Evolutionary conservation across 1,140 invertebrate genomes (phyloP).

Genomic region (Euborellia annulipes): DNA sequence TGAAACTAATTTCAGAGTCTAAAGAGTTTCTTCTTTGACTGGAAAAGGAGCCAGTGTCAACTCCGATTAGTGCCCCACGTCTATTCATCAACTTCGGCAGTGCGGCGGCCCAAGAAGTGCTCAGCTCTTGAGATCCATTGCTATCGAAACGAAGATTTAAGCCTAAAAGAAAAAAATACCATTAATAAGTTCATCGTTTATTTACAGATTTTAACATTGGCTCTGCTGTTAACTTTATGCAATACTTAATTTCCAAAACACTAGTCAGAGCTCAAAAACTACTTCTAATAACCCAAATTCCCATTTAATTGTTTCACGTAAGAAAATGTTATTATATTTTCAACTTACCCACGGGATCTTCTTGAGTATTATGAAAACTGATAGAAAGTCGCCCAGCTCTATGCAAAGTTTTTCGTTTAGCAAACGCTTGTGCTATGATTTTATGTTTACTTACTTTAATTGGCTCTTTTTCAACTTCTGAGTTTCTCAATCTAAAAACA

Average conservation of each 20-base stretch:
- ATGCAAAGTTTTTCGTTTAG: constrained; percentile 70
- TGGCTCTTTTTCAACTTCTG: constrained; percentile 50
- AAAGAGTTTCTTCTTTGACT: constrained; percentile 41
- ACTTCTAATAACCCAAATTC: too few species aligned
- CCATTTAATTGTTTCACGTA: too few species aligned
- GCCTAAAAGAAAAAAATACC: constrained; percentile 24
- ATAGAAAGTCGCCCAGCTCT: constrained; percentile 70
- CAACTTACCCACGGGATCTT: constrained; percentile 75
- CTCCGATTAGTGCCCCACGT: constrained; percentile 51
- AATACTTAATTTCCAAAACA: too few species aligned
- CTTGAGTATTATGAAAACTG: constrained; percentile 66
- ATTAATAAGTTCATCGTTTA: too few species aligned
- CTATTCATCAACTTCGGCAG: constrained; percentile 70
- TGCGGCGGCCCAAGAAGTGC: constrained; percentile 76
- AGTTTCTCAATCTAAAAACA: constrained; percentile 23
- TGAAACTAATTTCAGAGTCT: constrained; percentile 62
- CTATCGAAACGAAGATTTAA: constrained; percentile 73
- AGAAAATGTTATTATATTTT: too few species aligned
- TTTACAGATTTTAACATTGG: too few species aligned
- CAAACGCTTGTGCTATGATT: constrained; percentile 78
- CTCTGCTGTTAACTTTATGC: too few species aligned
- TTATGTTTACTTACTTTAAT: constrained; percentile 71
- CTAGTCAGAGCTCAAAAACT: too few species aligned
- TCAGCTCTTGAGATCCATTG: constrained; percentile 51
- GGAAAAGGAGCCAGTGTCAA: constrained; percentile 38